Evolutionary conservation across 2,113 vertebrate genomes (phyloP), one percentile per base, ranked within the genome.

Genomic region (Raja brachyura): DNA sequence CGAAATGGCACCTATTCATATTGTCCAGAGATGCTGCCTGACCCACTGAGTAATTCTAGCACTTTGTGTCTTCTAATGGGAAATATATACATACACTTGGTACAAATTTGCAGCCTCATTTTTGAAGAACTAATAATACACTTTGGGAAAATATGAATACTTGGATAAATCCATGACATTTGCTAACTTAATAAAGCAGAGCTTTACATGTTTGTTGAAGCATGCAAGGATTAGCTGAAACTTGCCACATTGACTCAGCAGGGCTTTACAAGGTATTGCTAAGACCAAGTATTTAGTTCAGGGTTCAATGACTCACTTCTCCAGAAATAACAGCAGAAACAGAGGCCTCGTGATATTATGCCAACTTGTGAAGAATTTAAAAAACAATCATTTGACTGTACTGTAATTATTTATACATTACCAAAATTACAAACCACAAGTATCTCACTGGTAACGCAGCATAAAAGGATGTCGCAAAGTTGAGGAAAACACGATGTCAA

Each of bases 271-370:
- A 88, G 83, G 28, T 31, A 88, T 66, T 88, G 83, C 83, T n/a
- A 88, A 63, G 83, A 88, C 28, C 83, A 88, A 88, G 56, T 63
- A 18, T 59, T 63, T 88, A 63, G 13, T 63, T 13, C 13, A 63
- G 59, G 11, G 31, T 63, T 88, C 25, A 63, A 63, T 88, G 59
- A 88, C 28, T 88, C 83, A 88, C 83, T 88, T 33, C 31, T 88
- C 48, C 83, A 88, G 59, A 88, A 88, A 88, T 86, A 86, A 86
- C 54, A 86, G 74, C 74, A 75, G 9, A 85, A 86, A 4, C 63
- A 28, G 63, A 31, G 83, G 83, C 56, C n/a, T 13, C 56, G 6
- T 61, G 28, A 13, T 88, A 31, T 31, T n/a, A 88, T 88, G 59
- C 83, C 56, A 88, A 5, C 28, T 88, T 16, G 13, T 4, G 61